Conservation (phyloP, 2,888 invertebrate genomes). For the Aromia moschata region DNA sequence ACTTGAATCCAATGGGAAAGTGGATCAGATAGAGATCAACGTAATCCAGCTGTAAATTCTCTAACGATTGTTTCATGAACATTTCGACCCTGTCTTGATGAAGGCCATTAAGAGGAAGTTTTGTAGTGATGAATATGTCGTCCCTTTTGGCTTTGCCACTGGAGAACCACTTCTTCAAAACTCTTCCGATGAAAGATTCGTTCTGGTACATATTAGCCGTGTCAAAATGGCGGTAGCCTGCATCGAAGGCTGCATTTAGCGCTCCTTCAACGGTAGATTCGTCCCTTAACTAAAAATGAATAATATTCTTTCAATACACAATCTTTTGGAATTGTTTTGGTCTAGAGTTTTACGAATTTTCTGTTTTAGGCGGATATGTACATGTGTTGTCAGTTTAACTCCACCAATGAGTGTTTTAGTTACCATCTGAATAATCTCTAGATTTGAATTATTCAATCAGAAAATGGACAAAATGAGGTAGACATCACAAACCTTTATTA, state of each 20-base stretch:
- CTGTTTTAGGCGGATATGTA: no score
- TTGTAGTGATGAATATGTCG: conserved; percentile 83
- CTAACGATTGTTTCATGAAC: conserved; percentile 45
- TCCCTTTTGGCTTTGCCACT: conserved; percentile 74
- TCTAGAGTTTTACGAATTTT: no score
- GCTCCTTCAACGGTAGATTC: background rate
- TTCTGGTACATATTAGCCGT: conserved; percentile 63
- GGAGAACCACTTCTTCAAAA: conserved; percentile 75
- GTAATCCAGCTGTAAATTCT: conserved; percentile 45
- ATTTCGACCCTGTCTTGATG: conserved; percentile 63
- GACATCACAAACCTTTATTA: no score
- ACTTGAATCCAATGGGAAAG: conserved; percentile 43
- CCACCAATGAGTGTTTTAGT: no score
- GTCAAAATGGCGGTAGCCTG: conserved; percentile 16
- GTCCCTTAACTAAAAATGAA: conserved; percentile 7
- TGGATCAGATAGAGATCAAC: conserved; percentile 50
- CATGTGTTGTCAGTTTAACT: no score
- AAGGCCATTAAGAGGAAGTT: conserved; percentile 72
- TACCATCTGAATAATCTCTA: no score
- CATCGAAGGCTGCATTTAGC: background rate
- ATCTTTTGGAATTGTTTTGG: no score
- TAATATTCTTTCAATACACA: no score
- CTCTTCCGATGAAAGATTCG: conserved; percentile 76
- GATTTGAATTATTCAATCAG: no score
- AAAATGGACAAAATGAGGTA: no score